These are phyloP conservation scores for Leptocoma aspasia DNA, from an alignment of 2,113 vertebrate species.

Conservation along the genomic window DNA sequence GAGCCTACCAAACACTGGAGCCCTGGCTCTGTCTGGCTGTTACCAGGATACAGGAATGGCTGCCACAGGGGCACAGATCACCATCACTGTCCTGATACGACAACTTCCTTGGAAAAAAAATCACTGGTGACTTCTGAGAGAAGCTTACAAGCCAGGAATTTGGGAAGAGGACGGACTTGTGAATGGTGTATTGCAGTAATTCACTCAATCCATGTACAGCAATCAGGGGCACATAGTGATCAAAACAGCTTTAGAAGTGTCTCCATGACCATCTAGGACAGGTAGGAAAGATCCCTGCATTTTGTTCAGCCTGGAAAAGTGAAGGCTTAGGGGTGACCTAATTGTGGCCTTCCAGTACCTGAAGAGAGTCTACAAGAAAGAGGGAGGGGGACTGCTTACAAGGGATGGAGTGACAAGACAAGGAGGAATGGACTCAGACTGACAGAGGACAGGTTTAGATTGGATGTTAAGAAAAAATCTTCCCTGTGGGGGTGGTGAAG, in stretches of 20 bases:
- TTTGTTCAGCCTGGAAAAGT: background rate
- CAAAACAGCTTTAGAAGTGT: background rate
- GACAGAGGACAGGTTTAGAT: background rate
- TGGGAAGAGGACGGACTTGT: background rate
- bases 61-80: background rate
- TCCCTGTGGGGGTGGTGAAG: background rate
- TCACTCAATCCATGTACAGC: background rate
- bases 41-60: background rate
- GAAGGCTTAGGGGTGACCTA: background rate
- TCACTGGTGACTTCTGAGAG: background rate
- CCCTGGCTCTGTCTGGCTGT: too few species aligned
- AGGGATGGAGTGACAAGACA: background rate
- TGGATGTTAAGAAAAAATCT: background rate
- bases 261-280: background rate
- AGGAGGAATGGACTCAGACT: background rate
- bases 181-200: background rate
- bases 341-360: background rate
- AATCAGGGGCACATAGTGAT: accelerated
- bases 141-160: background rate
- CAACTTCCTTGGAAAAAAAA: background rate
- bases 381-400: background rate
- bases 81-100: background rate
- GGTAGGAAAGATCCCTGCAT: background rate
- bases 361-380: background rate
- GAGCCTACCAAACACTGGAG: background rate